Conservation (phyloP, 2,797 vertebrate species). For the Hozukius guyotensis region DNA sequence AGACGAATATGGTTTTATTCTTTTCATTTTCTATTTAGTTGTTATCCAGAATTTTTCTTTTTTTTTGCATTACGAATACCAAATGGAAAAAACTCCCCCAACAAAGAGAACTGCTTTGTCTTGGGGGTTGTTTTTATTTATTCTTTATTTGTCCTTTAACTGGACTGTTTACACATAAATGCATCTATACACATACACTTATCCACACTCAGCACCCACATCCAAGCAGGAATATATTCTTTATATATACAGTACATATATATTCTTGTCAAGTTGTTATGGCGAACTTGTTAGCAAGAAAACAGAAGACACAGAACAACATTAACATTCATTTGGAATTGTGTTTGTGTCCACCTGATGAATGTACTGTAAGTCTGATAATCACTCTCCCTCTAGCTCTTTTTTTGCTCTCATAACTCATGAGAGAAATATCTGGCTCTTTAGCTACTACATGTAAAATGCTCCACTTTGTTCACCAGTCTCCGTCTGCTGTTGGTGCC, state of each 20-base stretch:
- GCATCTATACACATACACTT: neutral
- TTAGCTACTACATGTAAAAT: neutral
- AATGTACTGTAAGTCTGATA: neutral
- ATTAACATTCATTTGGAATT: neutral
- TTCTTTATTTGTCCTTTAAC: neutral
- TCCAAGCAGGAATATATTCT: neutral
- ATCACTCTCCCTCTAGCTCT: neutral
- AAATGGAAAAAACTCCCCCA: neutral
- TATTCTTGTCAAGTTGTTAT: neutral
- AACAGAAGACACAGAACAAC: neutral
- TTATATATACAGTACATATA: neutral
- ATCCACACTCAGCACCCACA: neutral
- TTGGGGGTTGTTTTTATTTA: neutral
- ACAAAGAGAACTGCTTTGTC: neutral
- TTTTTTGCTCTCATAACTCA: neutral
- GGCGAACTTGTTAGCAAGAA: neutral
- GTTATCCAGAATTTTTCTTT: neutral
- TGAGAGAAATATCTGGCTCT: neutral
- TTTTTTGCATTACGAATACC: neutral
- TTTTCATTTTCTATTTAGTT: constrained; percentile 1
- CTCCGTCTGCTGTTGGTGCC: neutral
- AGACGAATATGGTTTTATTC: constrained; percentile 6
- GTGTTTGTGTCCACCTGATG: neutral
- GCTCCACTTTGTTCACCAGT: neutral
- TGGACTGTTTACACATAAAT: neutral